Evolutionary conservation across 2,888 invertebrate species (phyloP), one percentile per base, ranked within the genome.

Genomic region (Caenorhabditis imperialis): DNA sequence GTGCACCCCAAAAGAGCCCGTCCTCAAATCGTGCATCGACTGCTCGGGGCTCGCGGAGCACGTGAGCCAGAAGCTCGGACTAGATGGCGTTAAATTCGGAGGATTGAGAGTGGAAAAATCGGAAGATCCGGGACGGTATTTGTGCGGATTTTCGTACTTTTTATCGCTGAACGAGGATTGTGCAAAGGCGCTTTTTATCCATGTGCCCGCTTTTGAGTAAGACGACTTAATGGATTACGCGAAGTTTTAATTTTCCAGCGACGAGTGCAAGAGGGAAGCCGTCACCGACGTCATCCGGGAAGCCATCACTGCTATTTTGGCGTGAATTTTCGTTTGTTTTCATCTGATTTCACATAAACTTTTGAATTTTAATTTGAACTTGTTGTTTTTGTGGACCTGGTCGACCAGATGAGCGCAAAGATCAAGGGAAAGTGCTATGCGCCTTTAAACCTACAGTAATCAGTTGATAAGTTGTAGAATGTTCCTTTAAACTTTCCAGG

Each of bases 121-220:
- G 0, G 62, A 74, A 14, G 79, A 79, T 61, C 79, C 79, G 2
- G 79, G 79, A 50, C 73, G 79, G 78, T 82, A 80, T 44, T 72
- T 82, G 7, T 82, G 82, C 37, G 79, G 80, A 7, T 82, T 76
- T 67, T 82, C 82, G 14, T 82, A 80, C 44, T 82, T 75, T 38
- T 55, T 80, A 10, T 80, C 80, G 18, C 63, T 80, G 2, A 57
- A 73, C 37, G 53, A 77, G 10, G 74, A 77, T 20, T 48, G 63
- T 37, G 50, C 61, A 0, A 77, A 76, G 30, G 54, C 78, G 1
- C 73, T 81, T 12, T 81, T 81, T 70, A 62, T 81, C n/a, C 81
- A 81, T 44, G 77, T 81, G 6, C 81, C 81, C 14, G 47, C 74
- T 0, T 77, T 80, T 33, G 69, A 75, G 75, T 75, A 18, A 47